A percentile compares a stretch with the other conserved stretches of the same genome.
Evolutionary conservation across 2,797 vertebrate genomes (phyloP).

Genomic region (Liasis olivaceus): DNA sequence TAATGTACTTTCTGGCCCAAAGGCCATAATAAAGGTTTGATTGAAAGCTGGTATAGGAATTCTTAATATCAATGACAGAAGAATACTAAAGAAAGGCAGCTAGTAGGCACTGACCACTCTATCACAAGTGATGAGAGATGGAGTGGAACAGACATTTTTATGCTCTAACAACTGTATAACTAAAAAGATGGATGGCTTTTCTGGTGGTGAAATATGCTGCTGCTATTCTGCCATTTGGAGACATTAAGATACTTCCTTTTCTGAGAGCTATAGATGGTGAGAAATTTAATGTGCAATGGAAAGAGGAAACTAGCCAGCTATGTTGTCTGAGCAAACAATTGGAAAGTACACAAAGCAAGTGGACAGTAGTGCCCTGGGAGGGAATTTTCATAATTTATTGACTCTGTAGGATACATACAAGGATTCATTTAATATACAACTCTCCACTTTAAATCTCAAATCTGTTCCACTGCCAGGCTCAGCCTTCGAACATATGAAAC

Average conservation of each 20-base stretch:
- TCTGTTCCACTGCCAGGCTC: background rate
- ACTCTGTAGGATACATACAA: conserved; percentile 20
- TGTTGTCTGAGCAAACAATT: background rate
- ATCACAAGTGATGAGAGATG: background rate
- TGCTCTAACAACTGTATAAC: background rate
- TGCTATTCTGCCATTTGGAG: background rate
- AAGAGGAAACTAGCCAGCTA: background rate
- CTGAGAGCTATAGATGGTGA: background rate
- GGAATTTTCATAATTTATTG: conserved; percentile 2
- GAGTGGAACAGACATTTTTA: background rate
- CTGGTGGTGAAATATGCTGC: fast-evolving
- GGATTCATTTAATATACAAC: background rate
- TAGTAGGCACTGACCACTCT: background rate
- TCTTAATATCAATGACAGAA: background rate
- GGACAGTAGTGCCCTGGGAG: background rate
- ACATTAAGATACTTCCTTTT: background rate
- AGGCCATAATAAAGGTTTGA: background rate
- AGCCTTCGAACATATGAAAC: background rate
- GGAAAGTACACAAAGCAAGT: conserved; percentile 26
- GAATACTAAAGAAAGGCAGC: background rate
- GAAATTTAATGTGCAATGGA: background rate
- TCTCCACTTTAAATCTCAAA: background rate
- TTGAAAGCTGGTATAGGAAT: background rate
- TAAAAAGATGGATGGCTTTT: background rate
- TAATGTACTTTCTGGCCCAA: background rate